Base-by-base conservation (phyloP, 1,140 invertebrate genomes). In the Pseudomyrmex gracilis region DNA sequence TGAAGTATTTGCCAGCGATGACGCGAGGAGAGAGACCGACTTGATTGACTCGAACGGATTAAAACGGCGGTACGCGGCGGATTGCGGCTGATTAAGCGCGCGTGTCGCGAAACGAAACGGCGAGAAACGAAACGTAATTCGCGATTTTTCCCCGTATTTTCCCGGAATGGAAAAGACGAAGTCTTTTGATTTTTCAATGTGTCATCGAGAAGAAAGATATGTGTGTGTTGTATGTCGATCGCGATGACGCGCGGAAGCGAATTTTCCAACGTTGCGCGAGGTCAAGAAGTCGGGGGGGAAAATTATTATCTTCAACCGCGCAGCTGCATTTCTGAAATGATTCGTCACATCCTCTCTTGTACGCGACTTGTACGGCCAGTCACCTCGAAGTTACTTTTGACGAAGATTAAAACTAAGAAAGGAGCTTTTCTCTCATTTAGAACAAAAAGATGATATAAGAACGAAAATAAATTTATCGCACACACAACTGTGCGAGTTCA, bases 1-100 rank as follows among this genome's bases (percentile, higher is more conserved):
- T 73, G 86, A 86, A 86, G 68, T 80, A 63, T 73, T 51, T 64
- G 73, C 57, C 51, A 47, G 20, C 70, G 80, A 80, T 80, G 74
- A 78, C 74, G 66, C 24, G 64, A 34, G 58, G 34, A 34, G 34
- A 34, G n/a, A n/a, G n/a, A n/a, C n/a, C n/a, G n/a, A n/a, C n/a
- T 5, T 17, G 76, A 80, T 80, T 58, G 64, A 53, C 76, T 15
- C 76, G 76, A 78, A 70, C 64, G 76, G 20, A 78, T 78, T 78
- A 70, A 70, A 78, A 78, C 43, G 15, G 53, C 57, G 57, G 66
- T 17, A 53, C 53, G 64, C 66, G 76, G 76, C 76, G 76, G 76
- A 71, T 80, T 80, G 49, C 76, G 53, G 43, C 12, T 22, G 66
- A 80, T 80, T 71, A 80, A 58, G 66, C 76, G 66, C 43, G 64